These are phyloP conservation scores for Orthonychiurus folsomi DNA, from an alignment of 2,888 invertebrate genomes.

Conservation along the genomic window DNA sequence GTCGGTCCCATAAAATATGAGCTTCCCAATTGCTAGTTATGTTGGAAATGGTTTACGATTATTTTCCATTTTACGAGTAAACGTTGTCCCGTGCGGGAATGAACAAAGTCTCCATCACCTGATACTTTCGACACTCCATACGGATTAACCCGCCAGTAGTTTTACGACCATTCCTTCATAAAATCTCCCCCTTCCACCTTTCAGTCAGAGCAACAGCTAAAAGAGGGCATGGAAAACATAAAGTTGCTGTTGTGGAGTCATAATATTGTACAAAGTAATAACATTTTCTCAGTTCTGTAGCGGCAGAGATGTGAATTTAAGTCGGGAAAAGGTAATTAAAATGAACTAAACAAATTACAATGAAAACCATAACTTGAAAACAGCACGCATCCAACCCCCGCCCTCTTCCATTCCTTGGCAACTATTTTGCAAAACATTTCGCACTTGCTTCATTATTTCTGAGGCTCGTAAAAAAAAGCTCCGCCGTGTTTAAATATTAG, in stretches of 20 bases:
- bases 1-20: not conserved
- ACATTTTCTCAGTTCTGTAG: not conserved
- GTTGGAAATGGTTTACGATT: not conserved
- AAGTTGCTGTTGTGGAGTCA: no score
- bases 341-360: no score
- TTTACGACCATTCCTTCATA: not conserved
- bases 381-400: not conserved
- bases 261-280: no score
- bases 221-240: no score
- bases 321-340: no score
- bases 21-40: not conserved
- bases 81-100: not conserved
- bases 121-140: slow-evolving; percentile 1
- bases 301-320: not conserved
- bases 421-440: not conserved
- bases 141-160: not conserved
- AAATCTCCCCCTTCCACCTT: no score
- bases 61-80: not conserved
- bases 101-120: not conserved
- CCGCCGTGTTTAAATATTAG: no score
- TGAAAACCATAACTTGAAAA: no score
- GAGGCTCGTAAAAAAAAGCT: no score
- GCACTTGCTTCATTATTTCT: slow-evolving; percentile 1
- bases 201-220: no score
- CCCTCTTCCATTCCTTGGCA: not conserved